These are phyloP conservation scores for Ictidomys tridecemlineatus DNA, from an alignment of 2,113 vertebrate genomes.

Conservation along the genomic window DNA sequence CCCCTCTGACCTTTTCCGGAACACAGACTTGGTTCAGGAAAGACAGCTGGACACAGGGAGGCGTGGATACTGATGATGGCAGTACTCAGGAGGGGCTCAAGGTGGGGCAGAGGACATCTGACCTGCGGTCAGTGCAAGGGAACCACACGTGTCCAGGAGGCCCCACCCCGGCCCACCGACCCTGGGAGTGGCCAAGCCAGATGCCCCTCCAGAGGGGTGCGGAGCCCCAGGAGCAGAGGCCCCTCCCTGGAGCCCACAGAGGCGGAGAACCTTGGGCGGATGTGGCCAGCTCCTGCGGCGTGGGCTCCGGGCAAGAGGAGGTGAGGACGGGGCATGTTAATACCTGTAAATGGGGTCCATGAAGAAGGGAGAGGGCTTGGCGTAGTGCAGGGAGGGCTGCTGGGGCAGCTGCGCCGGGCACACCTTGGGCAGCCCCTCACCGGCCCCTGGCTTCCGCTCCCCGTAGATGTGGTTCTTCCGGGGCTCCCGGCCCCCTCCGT, in stretches of 20 bases:
- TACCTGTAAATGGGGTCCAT: constrained; percentile 99
- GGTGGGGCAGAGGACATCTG: background rate
- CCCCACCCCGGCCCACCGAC: background rate
- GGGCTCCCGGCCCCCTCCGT: constrained; percentile 91
- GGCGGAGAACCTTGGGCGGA: background rate
- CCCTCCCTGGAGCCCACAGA: background rate
- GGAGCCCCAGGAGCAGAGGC: fast-evolving
- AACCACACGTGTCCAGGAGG: fast-evolving
- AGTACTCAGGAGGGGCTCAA: fast-evolving
- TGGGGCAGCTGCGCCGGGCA: constrained; percentile 93
- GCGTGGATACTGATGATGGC: background rate
- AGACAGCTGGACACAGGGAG: fast-evolving
- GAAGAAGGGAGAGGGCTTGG: constrained; percentile 99
- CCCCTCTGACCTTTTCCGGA: background rate
- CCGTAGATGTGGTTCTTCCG: constrained; percentile 95
- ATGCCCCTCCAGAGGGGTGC: background rate
- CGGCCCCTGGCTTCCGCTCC: constrained; percentile 89
- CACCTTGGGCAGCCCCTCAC: constrained; percentile 90
- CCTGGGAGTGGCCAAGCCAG: background rate
- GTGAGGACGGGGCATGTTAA: constrained; percentile 90
- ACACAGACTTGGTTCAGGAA: background rate
- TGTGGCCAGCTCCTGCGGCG: background rate
- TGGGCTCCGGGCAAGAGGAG: background rate
- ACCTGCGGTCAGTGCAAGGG: fast-evolving
- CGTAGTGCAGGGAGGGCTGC: constrained; percentile 96